These are phyloP conservation scores for Poeciliopsis presidionis DNA, from an alignment of 2,797 vertebrate genomes.

Conservation along the genomic window DNA sequence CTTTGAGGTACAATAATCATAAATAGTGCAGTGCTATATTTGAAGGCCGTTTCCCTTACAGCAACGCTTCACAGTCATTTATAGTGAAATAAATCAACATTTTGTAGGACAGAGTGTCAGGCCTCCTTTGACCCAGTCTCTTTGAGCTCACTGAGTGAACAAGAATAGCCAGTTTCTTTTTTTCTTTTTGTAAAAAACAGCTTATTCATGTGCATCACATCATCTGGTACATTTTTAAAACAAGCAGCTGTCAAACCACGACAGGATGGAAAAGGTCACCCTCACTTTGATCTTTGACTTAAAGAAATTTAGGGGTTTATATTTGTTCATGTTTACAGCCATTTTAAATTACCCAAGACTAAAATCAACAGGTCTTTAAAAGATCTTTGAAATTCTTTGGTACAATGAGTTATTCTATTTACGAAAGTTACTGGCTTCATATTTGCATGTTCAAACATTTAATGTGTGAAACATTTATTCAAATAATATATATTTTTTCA, in stretches of 20 bases:
- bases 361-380: background rate
- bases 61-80: background rate
- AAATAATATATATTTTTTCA: background rate
- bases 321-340: background rate
- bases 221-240: constrained; percentile 12
- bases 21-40: background rate
- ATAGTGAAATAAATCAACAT: background rate
- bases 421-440: background rate
- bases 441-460: background rate
- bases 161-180: background rate
- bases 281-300: background rate
- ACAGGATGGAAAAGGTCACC: background rate
- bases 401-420: background rate
- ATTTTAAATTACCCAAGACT: background rate
- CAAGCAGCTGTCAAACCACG: background rate
- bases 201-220: background rate
- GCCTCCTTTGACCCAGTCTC: background rate
- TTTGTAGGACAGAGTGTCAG: background rate
- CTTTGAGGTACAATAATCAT: constrained; percentile 1
- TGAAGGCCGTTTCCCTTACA: background rate
- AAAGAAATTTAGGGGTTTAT: background rate
- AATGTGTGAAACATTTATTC: background rate
- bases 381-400: background rate
- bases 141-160: background rate
- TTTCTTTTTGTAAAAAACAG: background rate